Evolutionary conservation across 2,113 vertebrate genomes (phyloP).

Genomic region (Caloenas nicobarica): DNA sequence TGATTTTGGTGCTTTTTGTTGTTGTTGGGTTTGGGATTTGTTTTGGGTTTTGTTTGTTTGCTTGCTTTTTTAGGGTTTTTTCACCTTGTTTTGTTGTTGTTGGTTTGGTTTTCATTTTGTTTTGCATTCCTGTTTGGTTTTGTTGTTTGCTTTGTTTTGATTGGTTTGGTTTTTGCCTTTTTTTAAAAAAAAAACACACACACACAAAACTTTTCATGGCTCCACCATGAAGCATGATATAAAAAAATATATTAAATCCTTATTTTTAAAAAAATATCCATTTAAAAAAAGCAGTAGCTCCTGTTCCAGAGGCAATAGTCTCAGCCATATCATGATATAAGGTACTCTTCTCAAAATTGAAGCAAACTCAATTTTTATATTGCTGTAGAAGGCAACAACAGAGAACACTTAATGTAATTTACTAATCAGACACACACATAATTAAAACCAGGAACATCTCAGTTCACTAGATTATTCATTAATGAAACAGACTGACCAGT

Average conservation of each 20-base stretch:
- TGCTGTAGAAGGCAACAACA: not conserved
- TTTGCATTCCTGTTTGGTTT: too few species aligned
- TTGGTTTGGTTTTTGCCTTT: too few species aligned
- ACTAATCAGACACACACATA: not conserved
- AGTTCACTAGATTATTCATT: not conserved
- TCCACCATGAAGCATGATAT: not conserved
- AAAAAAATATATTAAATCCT: not conserved
- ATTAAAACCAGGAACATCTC: not conserved
- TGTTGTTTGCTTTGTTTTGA: not conserved
- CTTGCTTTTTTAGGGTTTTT: not conserved
- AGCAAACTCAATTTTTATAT: not conserved
- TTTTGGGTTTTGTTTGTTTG: not conserved
- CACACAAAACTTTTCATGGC: not conserved
- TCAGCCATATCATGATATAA: not conserved
- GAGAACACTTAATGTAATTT: not conserved
- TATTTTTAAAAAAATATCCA: not conserved
- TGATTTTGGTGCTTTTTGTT: not conserved
- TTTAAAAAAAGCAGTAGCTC: not conserved
- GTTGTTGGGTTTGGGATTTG: too few species aligned
- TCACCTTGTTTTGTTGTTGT: not conserved
- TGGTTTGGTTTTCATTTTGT: too few species aligned
- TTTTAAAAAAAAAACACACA: too few species aligned
- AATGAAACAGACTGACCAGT: not conserved
- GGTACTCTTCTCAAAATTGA: not conserved
- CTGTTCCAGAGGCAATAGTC: not conserved